phyloP scores from a whole-genome alignment of 2,113 vertebrate genomes.

The Calidris pygmaea region DNA sequence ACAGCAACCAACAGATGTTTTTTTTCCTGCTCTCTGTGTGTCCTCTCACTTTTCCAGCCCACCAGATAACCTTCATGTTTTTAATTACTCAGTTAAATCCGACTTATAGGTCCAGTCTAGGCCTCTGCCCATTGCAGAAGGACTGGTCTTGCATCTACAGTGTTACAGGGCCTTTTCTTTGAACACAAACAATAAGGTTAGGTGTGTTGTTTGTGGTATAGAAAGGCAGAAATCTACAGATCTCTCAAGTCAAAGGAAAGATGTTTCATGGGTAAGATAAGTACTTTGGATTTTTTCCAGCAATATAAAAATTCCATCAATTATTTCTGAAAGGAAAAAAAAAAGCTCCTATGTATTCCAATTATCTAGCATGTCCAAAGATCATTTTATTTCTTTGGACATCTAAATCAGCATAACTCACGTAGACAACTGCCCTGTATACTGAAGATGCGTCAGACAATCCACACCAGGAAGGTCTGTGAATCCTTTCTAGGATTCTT shows the following conservation, averaged over 20 bases:
- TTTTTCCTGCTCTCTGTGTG: background rate
- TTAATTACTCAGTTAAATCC: background rate
- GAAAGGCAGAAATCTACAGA: background rate
- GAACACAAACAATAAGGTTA: background rate
- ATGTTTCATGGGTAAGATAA: background rate
- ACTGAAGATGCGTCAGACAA: background rate
- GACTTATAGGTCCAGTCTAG: background rate
- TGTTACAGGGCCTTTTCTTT: background rate
- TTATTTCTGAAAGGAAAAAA: background rate
- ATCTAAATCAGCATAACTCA: background rate
- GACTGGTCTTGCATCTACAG: background rate
- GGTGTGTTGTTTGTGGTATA: background rate
- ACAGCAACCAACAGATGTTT: background rate
- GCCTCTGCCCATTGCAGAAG: background rate
- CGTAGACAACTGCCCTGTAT: background rate
- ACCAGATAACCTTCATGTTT: background rate
- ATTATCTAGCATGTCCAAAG: background rate
- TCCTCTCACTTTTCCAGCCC: background rate
- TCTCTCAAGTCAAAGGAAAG: background rate
- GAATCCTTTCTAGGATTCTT: background rate
- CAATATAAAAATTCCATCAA: background rate
- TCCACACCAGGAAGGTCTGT: background rate
- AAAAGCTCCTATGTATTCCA: background rate
- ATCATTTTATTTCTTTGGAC: background rate
- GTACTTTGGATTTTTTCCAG: background rate